phyloP scores from a whole-genome alignment of 2,888 invertebrate species.

The Leptinotarsa peninsularis region DNA sequence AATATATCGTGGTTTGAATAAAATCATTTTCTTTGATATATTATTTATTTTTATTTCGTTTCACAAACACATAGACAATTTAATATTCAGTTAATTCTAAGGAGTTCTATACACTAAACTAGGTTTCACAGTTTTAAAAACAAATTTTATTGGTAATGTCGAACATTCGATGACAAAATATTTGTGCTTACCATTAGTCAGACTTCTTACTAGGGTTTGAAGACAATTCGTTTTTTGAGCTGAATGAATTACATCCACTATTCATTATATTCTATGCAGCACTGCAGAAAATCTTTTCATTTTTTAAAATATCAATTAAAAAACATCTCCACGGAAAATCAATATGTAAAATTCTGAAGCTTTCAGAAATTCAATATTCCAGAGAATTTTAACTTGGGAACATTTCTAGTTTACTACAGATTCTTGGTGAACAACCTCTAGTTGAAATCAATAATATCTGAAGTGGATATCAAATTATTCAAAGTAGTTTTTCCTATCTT shows the following conservation, averaged over 20 bases:
- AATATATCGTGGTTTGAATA: no score
- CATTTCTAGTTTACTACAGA: no score
- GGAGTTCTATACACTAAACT: not conserved
- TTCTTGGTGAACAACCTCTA: no score
- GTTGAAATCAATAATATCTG: no score
- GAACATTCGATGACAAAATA: conserved; percentile 4
- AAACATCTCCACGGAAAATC: not conserved
- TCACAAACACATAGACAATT: no score
- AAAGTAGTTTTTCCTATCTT: no score
- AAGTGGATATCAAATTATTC: no score
- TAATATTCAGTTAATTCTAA: not conserved
- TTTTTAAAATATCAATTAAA: not conserved
- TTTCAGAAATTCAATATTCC: not conserved
- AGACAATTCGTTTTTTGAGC: conserved; percentile 3
- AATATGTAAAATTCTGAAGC: not conserved
- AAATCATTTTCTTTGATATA: no score
- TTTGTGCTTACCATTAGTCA: not conserved
- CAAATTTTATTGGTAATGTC: not conserved
- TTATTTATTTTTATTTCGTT: no score
- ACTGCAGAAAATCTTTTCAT: not conserved
- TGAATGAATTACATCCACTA: not conserved
- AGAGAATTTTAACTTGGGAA: no score
- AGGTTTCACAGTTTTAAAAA: not conserved
- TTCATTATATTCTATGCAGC: not conserved
- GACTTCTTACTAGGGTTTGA: not conserved